Conservation (phyloP, 2,797 vertebrate species). For the Crenuchus spilurus region DNA sequence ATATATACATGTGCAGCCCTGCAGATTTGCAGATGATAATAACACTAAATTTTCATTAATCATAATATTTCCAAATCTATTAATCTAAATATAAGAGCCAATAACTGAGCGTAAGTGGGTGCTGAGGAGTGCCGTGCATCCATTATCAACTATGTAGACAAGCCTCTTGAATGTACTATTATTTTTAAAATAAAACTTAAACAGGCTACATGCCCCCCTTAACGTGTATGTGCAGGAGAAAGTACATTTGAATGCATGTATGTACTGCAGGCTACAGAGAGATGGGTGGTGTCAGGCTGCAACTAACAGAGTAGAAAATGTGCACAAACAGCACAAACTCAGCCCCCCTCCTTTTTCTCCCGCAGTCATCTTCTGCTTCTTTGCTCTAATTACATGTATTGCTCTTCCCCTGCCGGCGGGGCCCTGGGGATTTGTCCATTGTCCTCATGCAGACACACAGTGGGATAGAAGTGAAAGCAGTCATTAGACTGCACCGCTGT, state of each 20-base stretch:
- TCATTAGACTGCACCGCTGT: constrained; percentile 74
- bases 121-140: too few species aligned
- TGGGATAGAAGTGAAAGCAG: constrained; percentile 60
- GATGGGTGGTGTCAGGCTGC: constrained; percentile 24
- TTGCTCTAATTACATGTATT: constrained; percentile 60
- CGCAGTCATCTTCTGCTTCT: constrained; percentile 5
- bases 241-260: constrained; percentile 16
- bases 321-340: constrained; percentile 47
- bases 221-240: neutral
- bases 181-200: too few species aligned
- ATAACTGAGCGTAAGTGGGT: too few species aligned
- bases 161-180: too few species aligned
- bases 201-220: neutral
- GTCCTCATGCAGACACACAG: constrained; percentile 50
- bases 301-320: constrained; percentile 34
- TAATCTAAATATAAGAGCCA: too few species aligned
- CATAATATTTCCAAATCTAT: too few species aligned
- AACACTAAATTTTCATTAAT: too few species aligned
- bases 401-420: constrained; percentile 45
- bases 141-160: too few species aligned
- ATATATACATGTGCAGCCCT: too few species aligned
- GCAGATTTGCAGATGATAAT: too few species aligned
- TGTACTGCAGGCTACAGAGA: constrained; percentile 6
- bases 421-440: constrained; percentile 47
- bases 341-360: neutral